Conservation (phyloP, 2,888 invertebrate genomes). For the Heliconius ethilla region DNA sequence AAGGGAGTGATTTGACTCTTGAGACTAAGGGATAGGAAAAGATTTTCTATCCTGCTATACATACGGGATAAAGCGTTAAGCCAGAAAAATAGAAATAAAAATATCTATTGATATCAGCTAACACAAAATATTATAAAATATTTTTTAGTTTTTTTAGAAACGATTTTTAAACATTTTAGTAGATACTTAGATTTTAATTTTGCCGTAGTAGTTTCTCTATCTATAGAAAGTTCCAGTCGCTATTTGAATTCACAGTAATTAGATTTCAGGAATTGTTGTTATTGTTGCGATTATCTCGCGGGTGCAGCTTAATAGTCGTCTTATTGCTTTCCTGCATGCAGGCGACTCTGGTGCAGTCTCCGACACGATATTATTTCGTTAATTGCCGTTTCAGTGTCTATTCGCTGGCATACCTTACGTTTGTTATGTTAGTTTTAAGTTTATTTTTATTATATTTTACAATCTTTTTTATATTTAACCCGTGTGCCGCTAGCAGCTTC, state of each 20-base stretch:
- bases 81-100: too few species aligned
- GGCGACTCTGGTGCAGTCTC: slow-evolving; percentile 48
- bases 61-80: too few species aligned
- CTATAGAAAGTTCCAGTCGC: slow-evolving; percentile 36
- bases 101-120: too few species aligned
- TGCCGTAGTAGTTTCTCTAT: slow-evolving; percentile 18
- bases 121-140: too few species aligned
- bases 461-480: not conserved
- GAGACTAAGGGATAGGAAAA: too few species aligned
- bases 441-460: slow-evolving; percentile 1
- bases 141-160: not conserved
- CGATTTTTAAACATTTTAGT: not conserved
- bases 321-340: slow-evolving; percentile 57
- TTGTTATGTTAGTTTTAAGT: not conserved
- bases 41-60: too few species aligned
- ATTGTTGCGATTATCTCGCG: slow-evolving; percentile 63
- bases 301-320: slow-evolving; percentile 60
- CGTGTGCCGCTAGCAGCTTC: not conserved
- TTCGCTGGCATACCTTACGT: slow-evolving; percentile 35
- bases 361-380: slow-evolving; percentile 51
- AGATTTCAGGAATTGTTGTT: slow-evolving; percentile 70
- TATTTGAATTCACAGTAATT: slow-evolving; percentile 60
- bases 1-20: too few species aligned
- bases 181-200: slow-evolving; percentile 8
- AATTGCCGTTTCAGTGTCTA: slow-evolving; percentile 49